phyloP scores from a whole-genome alignment of 2,888 invertebrate genomes.

The Leptarthrus brevirostris region DNA sequence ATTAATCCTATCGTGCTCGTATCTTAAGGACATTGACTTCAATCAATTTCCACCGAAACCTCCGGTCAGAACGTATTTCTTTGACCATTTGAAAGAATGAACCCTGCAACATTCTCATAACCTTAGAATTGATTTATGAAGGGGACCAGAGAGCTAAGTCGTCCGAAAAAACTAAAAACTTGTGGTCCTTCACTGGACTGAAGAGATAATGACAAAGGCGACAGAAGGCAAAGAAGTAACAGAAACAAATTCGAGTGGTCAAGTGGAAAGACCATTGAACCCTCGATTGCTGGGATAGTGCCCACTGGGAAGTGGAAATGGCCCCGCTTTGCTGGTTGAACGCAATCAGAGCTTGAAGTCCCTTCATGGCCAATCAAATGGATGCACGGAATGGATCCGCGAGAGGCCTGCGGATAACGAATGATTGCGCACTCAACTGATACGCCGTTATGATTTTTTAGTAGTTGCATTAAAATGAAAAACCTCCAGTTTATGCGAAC shows the following conservation, averaged over 20 bases:
- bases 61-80: too few relatives aligned
- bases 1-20: too few relatives aligned
- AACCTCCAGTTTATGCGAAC: conserved; percentile 12
- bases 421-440: conserved; percentile 41
- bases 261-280: conserved; percentile 55
- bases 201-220: neutral
- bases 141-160: too few relatives aligned
- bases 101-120: too few relatives aligned
- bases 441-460: conserved; percentile 36
- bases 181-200: neutral
- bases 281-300: conserved; percentile 38
- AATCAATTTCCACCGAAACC: too few relatives aligned
- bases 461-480: conserved; percentile 8
- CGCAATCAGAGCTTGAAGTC: conserved; percentile 44
- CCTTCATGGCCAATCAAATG: conserved; percentile 38
- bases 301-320: conserved; percentile 39
- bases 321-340: conserved; percentile 24
- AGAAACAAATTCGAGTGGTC: conserved; percentile 50
- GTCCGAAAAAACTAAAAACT: too few relatives aligned
- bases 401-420: conserved; percentile 14
- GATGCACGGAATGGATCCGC: conserved; percentile 22
- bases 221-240: neutral
- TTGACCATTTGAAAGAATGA: too few relatives aligned
- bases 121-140: too few relatives aligned
- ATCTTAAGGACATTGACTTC: too few relatives aligned